These are phyloP conservation scores for Anoplius nigerrimus DNA, from an alignment of 2,888 invertebrate genomes.

Conservation along the genomic window DNA sequence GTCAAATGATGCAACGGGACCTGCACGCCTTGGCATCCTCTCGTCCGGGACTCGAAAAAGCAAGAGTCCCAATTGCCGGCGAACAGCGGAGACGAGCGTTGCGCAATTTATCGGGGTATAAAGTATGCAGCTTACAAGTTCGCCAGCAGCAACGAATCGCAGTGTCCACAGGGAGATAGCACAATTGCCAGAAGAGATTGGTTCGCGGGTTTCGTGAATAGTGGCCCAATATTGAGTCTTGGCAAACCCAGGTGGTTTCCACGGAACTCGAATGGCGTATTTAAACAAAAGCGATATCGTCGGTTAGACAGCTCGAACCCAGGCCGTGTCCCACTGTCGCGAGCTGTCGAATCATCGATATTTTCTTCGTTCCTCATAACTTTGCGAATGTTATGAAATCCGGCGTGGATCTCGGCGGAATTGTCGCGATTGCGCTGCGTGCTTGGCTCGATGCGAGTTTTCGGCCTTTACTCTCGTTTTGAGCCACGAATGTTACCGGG, in stretches of 20 bases:
- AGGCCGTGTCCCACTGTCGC: not conserved
- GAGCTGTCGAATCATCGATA: conserved; percentile 11
- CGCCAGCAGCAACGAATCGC: conserved; percentile 32
- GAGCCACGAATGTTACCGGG: no score
- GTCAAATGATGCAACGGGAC: no score
- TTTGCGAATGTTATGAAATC: no score
- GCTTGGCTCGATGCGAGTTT: no score
- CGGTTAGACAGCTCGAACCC: not conserved
- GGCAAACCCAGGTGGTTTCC: conserved; percentile 9
- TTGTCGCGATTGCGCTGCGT: no score
- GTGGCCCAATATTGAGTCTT: conserved; percentile 31
- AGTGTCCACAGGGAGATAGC: conserved; percentile 37
- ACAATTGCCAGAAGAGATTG: conserved; percentile 34
- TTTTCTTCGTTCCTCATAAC: not conserved
- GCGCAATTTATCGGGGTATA: conserved; percentile 46
- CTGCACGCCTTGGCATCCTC: no score
- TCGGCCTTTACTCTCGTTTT: no score
- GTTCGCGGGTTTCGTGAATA: conserved; percentile 25
- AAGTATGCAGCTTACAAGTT: conserved; percentile 52
- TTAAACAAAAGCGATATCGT: conserved; percentile 31
- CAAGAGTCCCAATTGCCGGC: no score
- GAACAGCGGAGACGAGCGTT: no score
- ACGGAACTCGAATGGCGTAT: conserved; percentile 29
- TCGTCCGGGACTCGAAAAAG: no score
- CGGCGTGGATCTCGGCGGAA: no score